These are phyloP conservation scores for Asbolus verrucosus DNA, from an alignment of 1,140 invertebrate species.

Conservation along the genomic window DNA sequence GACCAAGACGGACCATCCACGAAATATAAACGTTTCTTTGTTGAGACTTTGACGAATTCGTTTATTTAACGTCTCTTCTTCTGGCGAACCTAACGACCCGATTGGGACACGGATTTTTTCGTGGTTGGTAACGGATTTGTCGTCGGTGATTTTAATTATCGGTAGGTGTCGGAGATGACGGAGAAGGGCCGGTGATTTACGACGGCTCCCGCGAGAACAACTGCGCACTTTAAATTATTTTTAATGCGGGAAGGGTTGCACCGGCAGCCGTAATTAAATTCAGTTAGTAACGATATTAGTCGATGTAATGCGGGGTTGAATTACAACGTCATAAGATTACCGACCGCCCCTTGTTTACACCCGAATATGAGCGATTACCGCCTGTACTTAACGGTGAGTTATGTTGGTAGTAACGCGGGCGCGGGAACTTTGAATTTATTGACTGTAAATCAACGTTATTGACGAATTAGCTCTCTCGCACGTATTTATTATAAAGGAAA, in stretches of 20 bases:
- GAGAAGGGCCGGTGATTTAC: constrained; percentile 27
- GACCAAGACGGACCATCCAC: constrained; percentile 27
- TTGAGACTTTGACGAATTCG: constrained; percentile 40
- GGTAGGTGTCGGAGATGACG: constrained; percentile 9
- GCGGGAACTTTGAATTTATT: constrained; percentile 46
- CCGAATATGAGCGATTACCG: constrained; percentile 38
- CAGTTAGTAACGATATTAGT: constrained; percentile 39
- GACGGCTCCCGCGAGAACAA: constrained; percentile 28
- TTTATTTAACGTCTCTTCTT: constrained; percentile 33
- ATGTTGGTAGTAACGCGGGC: constrained; percentile 30
- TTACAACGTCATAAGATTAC: constrained; percentile 39
- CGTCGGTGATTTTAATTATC: constrained; percentile 26
- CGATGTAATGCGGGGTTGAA: constrained; percentile 36
- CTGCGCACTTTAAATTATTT: constrained; percentile 38
- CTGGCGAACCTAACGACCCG: not conserved
- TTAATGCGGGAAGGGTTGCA: constrained; percentile 34
- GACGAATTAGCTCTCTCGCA: constrained; percentile 47
- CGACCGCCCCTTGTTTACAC: constrained; percentile 34
- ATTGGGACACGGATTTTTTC: constrained; percentile 1
- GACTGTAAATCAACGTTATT: constrained; percentile 48
- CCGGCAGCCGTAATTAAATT: constrained; percentile 26
- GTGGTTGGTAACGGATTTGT: not conserved
- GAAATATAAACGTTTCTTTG: constrained; percentile 43
- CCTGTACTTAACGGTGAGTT: constrained; percentile 35
- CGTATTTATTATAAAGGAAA: constrained; percentile 46